A percentile compares a stretch with the other conserved stretches of the same genome.
These are phyloP conservation scores for Eupristina koningsbergeri DNA, from an alignment of 1,140 invertebrate species.

Conservation along the genomic window DNA sequence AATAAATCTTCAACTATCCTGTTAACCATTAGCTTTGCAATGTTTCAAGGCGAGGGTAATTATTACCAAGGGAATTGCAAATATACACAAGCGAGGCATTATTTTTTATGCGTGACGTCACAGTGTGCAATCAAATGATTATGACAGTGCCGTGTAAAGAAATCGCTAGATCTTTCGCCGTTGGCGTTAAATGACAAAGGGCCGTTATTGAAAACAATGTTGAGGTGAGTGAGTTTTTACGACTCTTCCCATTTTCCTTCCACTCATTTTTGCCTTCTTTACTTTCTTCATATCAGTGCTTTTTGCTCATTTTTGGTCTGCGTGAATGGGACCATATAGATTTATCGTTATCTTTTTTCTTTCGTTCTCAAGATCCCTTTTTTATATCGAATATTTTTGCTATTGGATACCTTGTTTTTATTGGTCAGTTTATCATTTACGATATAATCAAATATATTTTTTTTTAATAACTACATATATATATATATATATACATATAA, in stretches of 20 bases:
- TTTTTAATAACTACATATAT: no score
- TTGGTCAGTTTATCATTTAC: background rate
- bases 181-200: slow-evolving; percentile 16
- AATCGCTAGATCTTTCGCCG: background rate
- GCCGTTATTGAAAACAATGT: slow-evolving; percentile 19
- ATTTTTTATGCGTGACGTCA: background rate
- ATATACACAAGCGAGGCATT: background rate
- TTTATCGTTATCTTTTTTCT: background rate
- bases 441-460: background rate
- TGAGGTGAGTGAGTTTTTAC: background rate
- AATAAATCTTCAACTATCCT: background rate
- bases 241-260: background rate
- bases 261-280: background rate
- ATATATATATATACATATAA: no score
- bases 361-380: background rate
- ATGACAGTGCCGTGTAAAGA: background rate
- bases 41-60: slow-evolving; percentile 6
- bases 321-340: background rate
- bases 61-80: background rate
- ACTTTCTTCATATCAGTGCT: background rate
- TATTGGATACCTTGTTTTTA: background rate
- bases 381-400: background rate
- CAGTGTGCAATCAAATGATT: background rate
- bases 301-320: background rate
- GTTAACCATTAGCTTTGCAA: background rate